Conservation (phyloP, 1,140 invertebrate genomes). For the Triops longicaudatus region DNA sequence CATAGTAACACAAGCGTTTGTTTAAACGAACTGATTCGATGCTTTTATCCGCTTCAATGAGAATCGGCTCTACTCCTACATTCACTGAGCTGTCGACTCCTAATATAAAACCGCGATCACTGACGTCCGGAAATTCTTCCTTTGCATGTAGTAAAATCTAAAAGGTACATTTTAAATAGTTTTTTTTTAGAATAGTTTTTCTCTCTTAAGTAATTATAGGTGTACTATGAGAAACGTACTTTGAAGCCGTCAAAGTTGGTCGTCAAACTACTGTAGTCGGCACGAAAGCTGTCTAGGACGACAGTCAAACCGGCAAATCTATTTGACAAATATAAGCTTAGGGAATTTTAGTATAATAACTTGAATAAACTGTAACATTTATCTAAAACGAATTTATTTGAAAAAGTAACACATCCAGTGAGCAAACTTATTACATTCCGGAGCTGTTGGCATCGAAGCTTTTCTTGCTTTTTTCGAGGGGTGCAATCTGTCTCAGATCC, state of each 20-base stretch:
- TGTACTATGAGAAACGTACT: background rate
- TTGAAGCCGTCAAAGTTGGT: constrained; percentile 24
- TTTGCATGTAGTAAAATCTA: constrained; percentile 10
- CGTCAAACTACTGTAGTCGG: constrained; percentile 18
- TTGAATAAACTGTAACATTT: too few relatives aligned
- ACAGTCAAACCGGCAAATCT: constrained; percentile 13
- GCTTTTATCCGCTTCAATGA: background rate
- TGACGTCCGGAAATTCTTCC: constrained; percentile 18
- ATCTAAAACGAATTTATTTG: too few relatives aligned
- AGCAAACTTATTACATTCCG: background rate
- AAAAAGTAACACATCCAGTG: too few relatives aligned
- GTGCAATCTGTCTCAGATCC: background rate
- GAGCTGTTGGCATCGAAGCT: background rate
- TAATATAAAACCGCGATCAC: constrained; percentile 4
- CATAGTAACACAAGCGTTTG: background rate
- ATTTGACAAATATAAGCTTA: too few relatives aligned
- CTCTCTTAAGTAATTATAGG: too few relatives aligned
- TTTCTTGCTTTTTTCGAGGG: background rate
- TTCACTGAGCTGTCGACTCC: background rate
- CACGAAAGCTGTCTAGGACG: background rate
- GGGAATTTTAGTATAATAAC: too few relatives aligned
- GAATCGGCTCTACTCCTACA: constrained; percentile 10
- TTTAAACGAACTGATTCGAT: background rate
- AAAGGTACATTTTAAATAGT: background rate
- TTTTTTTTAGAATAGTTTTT: too few relatives aligned